Evolutionary conservation across 2,888 invertebrate species (phyloP).

Genomic region (Ceramica pisi): DNA sequence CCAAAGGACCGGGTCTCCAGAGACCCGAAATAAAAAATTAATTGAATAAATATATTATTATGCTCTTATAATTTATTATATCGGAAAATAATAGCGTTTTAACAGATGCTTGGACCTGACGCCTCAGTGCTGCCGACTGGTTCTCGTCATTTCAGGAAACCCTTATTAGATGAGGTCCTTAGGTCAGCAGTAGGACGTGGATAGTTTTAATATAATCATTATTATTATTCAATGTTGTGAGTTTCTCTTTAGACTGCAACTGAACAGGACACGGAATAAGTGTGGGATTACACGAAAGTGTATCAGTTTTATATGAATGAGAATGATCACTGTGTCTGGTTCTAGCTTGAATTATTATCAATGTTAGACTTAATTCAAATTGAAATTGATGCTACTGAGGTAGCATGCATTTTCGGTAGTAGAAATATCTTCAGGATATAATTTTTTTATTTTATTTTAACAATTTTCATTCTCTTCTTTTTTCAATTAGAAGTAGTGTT

Average conservation of each 20-base stretch:
- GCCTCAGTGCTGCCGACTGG: too few species aligned
- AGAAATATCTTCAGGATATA: conserved; percentile 12
- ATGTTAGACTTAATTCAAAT: not conserved
- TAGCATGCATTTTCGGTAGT: not conserved
- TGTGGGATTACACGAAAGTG: conserved; percentile 25
- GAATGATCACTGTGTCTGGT: not conserved
- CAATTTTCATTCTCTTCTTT: not conserved
- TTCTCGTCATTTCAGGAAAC: too few species aligned
- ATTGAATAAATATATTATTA: too few species aligned
- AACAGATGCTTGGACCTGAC: too few species aligned
- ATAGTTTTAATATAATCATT: not conserved
- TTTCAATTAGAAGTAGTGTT: not conserved
- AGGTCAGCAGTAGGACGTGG: not conserved
- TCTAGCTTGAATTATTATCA: not conserved
- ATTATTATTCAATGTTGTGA: not conserved
- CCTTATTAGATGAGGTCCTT: not conserved
- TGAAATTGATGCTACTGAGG: too few species aligned
- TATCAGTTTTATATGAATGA: conserved; percentile 27
- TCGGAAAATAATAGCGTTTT: too few species aligned
- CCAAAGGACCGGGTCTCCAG: too few species aligned
- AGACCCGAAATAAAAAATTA: too few species aligned
- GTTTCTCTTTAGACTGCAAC: not conserved
- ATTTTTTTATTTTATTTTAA: not conserved
- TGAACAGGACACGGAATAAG: not conserved
- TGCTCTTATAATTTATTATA: too few species aligned